phyloP scores from a whole-genome alignment of 2,888 invertebrate species.

The Lathronympha strigana region DNA sequence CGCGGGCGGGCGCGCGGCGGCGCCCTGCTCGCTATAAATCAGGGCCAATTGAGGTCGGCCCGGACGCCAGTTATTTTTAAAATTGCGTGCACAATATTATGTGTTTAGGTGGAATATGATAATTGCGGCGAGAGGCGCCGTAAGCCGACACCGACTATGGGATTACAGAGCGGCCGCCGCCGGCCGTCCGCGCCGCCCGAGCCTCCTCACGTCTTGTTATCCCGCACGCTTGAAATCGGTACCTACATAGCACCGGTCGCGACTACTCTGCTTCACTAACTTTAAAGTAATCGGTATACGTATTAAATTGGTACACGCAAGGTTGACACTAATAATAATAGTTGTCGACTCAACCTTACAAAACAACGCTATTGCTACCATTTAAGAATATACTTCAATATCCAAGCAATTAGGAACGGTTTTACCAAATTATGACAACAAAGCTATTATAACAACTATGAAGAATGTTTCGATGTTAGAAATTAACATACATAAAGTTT shows the following conservation, averaged over 20 bases:
- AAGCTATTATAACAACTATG: slow-evolving; percentile 79
- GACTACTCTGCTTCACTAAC: slow-evolving; percentile 4
- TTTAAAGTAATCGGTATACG: slow-evolving; percentile 3
- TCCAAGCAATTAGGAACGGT: slow-evolving; percentile 69
- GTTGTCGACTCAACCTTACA: background rate
- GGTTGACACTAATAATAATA: slow-evolving; percentile 10
- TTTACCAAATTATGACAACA: slow-evolving; percentile 80
- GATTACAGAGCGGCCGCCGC: slow-evolving; percentile 75
- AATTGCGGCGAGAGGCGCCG: slow-evolving; percentile 82
- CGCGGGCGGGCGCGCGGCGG: slow-evolving; percentile 53
- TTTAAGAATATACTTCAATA: slow-evolving; percentile 40
- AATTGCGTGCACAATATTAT: slow-evolving; percentile 84
- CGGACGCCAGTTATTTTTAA: slow-evolving; percentile 81
- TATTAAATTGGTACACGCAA: slow-evolving; percentile 30
- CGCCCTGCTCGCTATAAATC: slow-evolving; percentile 73
- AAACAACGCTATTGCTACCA: background rate
- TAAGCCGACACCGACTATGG: slow-evolving; percentile 80
- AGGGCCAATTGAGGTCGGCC: slow-evolving; percentile 75
- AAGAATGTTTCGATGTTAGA: slow-evolving; percentile 78
- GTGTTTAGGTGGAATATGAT: slow-evolving; percentile 84
- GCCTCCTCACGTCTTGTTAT: slow-evolving; percentile 50
- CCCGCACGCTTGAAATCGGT: slow-evolving; percentile 37
- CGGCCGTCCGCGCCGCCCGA: slow-evolving; percentile 45
- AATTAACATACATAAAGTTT: slow-evolving; percentile 83
- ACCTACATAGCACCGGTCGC: slow-evolving; percentile 16